These are phyloP conservation scores for Tribolium madens DNA, from an alignment of 1,140 invertebrate species.

Conservation along the genomic window DNA sequence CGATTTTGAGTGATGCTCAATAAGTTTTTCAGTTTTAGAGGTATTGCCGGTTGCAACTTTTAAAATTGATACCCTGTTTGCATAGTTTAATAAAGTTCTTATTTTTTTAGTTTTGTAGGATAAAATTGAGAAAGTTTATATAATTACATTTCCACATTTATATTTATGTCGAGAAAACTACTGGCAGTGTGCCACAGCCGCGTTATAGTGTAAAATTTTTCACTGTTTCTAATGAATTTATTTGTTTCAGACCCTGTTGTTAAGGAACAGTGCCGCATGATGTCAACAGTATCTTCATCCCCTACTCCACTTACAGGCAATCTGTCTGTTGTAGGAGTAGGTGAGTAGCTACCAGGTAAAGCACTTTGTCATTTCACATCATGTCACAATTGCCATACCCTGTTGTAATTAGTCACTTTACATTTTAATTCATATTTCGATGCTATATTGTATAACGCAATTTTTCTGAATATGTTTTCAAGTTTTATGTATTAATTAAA, in stretches of 20 bases:
- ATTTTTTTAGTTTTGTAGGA: too few species aligned
- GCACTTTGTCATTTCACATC: conserved; percentile 56
- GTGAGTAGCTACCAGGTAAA: conserved; percentile 75
- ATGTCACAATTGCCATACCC: conserved; percentile 46
- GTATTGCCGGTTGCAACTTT: too few species aligned
- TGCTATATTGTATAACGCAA: conserved; percentile 8
- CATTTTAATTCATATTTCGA: conserved; percentile 34
- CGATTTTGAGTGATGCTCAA: too few species aligned
- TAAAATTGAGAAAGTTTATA: neutral
- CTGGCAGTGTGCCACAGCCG: neutral
- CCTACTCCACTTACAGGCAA: conserved; percentile 78
- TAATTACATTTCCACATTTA: neutral
- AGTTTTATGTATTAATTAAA: conserved; percentile 41
- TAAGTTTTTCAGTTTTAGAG: too few species aligned
- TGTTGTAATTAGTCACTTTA: conserved; percentile 44
- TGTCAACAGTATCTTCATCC: conserved; percentile 74
- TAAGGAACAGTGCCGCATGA: conserved; percentile 86
- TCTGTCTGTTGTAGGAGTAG: conserved; percentile 73
- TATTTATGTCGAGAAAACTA: neutral
- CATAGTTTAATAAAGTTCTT: too few species aligned
- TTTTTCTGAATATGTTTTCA: conserved; percentile 38
- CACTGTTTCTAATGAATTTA: neutral
- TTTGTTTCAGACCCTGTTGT: conserved; percentile 84
- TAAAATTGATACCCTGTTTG: too few species aligned
- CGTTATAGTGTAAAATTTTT: neutral